These are phyloP conservation scores for Bungarus multicinctus DNA, from an alignment of 2,113 vertebrate genomes.

Conservation along the genomic window DNA sequence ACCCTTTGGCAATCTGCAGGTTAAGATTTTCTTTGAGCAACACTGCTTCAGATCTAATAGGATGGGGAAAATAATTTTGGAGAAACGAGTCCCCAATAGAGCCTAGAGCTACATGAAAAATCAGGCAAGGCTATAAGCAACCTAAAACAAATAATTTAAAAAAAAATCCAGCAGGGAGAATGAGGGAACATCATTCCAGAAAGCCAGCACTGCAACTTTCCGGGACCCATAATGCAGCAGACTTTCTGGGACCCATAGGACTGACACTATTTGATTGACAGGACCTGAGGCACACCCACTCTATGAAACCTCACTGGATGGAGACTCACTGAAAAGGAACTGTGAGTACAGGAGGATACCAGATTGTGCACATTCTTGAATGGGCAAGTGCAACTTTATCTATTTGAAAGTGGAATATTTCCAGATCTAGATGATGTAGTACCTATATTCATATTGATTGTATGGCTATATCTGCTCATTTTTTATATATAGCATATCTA, in stretches of 20 bases:
- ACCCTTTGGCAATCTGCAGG: background rate
- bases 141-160: too few relatives aligned
- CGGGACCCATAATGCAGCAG: background rate
- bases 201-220: background rate
- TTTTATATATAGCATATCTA: background rate
- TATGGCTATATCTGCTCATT: background rate
- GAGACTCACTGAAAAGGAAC: background rate
- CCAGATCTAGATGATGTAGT: background rate
- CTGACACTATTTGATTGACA: background rate
- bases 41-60: background rate
- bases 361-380: background rate
- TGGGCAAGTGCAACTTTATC: background rate
- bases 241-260: background rate
- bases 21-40: background rate
- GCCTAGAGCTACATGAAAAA: background rate
- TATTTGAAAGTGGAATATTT: background rate
- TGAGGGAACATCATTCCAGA: background rate
- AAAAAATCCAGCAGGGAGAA: background rate
- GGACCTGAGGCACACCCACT: background rate
- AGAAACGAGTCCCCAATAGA: background rate
- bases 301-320: background rate
- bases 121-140: background rate
- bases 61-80: background rate
- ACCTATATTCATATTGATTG: background rate
- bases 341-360: background rate